These are phyloP conservation scores for Apogon hyalosoma DNA, from an alignment of 2,797 vertebrate species.

Conservation along the genomic window DNA sequence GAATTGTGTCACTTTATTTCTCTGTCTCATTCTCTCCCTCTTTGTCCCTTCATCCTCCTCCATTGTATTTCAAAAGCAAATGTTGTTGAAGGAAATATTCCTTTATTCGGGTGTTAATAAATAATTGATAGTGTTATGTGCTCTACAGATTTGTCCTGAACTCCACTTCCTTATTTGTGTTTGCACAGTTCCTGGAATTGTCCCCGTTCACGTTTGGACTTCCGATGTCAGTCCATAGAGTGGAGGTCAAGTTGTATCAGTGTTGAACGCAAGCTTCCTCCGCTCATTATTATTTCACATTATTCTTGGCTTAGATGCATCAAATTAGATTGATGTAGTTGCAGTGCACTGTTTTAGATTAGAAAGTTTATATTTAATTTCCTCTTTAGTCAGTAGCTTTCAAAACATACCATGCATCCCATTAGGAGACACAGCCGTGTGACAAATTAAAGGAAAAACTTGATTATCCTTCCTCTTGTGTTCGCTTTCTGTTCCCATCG, in stretches of 20 bases:
- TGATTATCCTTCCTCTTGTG: too few relatives aligned
- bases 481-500: too few relatives aligned
- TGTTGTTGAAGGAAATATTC: constrained; percentile 69
- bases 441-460: too few relatives aligned
- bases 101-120: constrained; percentile 78
- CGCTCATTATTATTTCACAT: constrained; percentile 69
- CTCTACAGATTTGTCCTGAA: constrained; percentile 63
- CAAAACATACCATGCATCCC: constrained; percentile 6
- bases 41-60: constrained; percentile 19
- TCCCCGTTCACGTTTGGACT: constrained; percentile 71
- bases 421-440: too few relatives aligned
- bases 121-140: constrained; percentile 76
- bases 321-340: constrained; percentile 70
- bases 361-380: constrained; percentile 54
- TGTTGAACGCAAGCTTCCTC: constrained; percentile 78
- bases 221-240: constrained; percentile 78
- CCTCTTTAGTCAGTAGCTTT: constrained; percentile 14
- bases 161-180: constrained; percentile 78
- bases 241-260: constrained; percentile 75
- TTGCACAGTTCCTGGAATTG: constrained; percentile 81
- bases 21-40: constrained; percentile 4
- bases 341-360: constrained; percentile 60
- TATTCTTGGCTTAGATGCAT: constrained; percentile 72
- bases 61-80: constrained; percentile 51
- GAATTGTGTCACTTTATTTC: constrained; percentile 23